Evolutionary conservation across 2,113 vertebrate species (phyloP), one percentile per base, ranked within the genome.

Genomic region (Vireo altiloquus): DNA sequence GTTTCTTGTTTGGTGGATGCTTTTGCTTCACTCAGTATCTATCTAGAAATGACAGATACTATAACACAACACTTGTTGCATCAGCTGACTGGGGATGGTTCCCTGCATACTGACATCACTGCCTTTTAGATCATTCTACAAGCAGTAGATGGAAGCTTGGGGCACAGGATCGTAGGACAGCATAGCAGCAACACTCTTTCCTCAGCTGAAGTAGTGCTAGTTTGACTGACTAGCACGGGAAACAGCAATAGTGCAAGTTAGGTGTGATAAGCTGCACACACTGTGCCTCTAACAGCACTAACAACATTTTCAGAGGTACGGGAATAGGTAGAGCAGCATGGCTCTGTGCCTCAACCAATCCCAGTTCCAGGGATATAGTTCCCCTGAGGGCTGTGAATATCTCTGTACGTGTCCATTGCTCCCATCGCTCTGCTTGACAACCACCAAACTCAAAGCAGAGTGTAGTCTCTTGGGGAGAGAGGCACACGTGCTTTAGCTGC

Each of bases 331-430:
- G 53, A 72, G 39, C 37, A 68, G 31, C 53, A 47, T 6, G 60
- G 13, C 10, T 65, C 33, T 83, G n/a, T 2, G 3, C 33, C 27
- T 44, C 27, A 86, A 11, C 22, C 0, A 0, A 37, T 66, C 39
- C 64, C 18, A 31, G 20, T 37, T 90, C 31, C 40, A 50, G 30
- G 7, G 35, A 15, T 68, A 22, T 3, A 17, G 57, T 3, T 82
- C 31, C 24, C n/a, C 20, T 37, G 37, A 6, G 42, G 22, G 7
- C 46, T 87, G 39, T 63, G 60, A 59, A 42, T n/a, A 16, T 47
- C 20, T 40, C 60, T 10, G 6, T 53, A 8, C 37, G 50, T 69
- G 25, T 57, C 64, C 79, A 13, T 39, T 49, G 37, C 13, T 89
- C 37, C 46, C 24, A 23, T 33, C 13, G 30, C 47, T 82, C 1